Evolutionary conservation across 2,888 invertebrate genomes (phyloP).

Genomic region (Oscheius sp.): DNA sequence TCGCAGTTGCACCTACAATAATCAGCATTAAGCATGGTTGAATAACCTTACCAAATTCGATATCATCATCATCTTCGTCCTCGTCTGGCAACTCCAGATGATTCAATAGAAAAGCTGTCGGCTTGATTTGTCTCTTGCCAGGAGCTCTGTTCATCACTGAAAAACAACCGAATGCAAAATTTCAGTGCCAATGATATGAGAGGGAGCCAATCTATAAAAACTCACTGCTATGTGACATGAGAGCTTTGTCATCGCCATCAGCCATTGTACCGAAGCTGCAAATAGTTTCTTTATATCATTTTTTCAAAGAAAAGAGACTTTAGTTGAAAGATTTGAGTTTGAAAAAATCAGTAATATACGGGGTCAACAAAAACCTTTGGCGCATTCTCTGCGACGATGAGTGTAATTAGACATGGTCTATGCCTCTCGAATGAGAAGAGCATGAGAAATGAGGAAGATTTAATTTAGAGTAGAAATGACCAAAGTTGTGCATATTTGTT

Average conservation of each 20-base stretch:
- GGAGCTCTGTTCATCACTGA: constrained; percentile 53
- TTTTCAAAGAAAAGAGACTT: too few species aligned
- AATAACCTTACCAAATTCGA: constrained; percentile 41
- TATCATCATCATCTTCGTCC: constrained; percentile 67
- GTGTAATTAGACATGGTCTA: too few species aligned
- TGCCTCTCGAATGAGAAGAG: too few species aligned
- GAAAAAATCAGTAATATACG: too few species aligned
- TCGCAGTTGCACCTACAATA: neutral
- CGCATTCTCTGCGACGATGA: too few species aligned
- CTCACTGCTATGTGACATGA: constrained; percentile 12
- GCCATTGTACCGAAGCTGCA: neutral
- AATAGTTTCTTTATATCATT: too few species aligned
- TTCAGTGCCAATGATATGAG: neutral
- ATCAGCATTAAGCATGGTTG: neutral
- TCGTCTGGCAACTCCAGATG: constrained; percentile 38
- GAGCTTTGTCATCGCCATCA: neutral
- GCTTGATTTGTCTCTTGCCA: constrained; percentile 68
- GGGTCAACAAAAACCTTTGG: neutral
- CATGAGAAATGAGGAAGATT: too few species aligned
- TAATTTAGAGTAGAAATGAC: too few species aligned
- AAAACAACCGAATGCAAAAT: neutral
- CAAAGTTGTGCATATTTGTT: too few species aligned
- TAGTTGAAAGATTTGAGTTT: too few species aligned
- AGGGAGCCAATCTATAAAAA: neutral
- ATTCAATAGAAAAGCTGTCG: constrained; percentile 53